Conservation (phyloP, 2,888 invertebrate genomes). For the Xanthostigma xanthostigma region DNA sequence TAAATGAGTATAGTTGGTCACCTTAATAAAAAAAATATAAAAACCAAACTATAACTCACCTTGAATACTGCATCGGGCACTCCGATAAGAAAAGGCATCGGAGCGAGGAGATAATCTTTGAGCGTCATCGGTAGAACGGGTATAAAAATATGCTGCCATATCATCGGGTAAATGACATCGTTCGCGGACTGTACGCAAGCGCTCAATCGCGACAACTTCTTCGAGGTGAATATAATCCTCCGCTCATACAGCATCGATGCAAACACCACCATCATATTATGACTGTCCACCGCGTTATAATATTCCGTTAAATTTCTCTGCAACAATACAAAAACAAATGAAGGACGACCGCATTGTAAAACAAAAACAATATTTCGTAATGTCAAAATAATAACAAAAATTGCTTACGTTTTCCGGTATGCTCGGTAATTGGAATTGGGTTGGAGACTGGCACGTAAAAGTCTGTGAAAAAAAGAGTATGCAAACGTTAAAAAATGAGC, state of each 20-base stretch:
- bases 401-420: conserved; percentile 88
- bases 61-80: conserved; percentile 74
- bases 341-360: not conserved
- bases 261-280: conserved; percentile 91
- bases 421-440: conserved; percentile 73
- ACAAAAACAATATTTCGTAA: not conserved
- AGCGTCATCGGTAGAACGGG: conserved; percentile 82
- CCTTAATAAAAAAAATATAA: too few relatives aligned
- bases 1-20: too few relatives aligned
- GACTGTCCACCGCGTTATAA: conserved; percentile 89
- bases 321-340: conserved; percentile 19
- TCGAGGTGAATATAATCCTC: conserved; percentile 83
- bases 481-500: not conserved
- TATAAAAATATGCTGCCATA: conserved; percentile 97
- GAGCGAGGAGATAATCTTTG: conserved; percentile 81
- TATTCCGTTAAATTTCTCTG: conserved; percentile 94
- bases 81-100: conserved; percentile 97
- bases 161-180: conserved; percentile 91
- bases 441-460: conserved; percentile 65
- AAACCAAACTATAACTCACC: conserved; percentile 34
- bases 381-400: not conserved
- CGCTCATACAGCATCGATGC: conserved; percentile 91
- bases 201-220: conserved; percentile 74
- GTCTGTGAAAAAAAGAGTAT: conserved; percentile 42
- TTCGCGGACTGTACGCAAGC: conserved; percentile 91